Evolutionary conservation across 2,113 vertebrate species (phyloP).

Genomic region (Amphilophus citrinellus): DNA sequence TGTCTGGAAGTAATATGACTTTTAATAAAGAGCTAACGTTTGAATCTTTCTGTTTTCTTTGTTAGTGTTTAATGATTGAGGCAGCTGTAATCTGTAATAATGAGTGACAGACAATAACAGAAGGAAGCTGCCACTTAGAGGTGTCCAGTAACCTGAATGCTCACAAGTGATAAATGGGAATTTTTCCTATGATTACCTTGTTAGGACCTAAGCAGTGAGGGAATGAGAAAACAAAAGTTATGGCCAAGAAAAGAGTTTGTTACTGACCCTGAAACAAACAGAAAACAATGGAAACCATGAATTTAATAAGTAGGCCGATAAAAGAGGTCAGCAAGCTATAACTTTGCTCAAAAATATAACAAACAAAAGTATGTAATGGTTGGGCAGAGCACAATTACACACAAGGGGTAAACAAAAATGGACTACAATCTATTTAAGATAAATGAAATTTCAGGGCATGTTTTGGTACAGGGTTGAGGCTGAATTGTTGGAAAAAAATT

Average conservation of each 20-base stretch:
- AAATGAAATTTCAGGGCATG: background rate
- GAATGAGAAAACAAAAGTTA: background rate
- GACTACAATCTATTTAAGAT: background rate
- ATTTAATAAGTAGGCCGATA: background rate
- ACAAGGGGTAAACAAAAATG: background rate
- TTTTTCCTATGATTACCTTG: background rate
- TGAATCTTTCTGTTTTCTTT: background rate
- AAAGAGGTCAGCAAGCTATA: background rate
- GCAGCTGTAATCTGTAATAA: background rate
- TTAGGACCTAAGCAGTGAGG: background rate
- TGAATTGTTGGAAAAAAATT: background rate
- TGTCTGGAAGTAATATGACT: background rate
- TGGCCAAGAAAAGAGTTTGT: background rate
- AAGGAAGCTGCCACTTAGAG: background rate
- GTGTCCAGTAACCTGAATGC: background rate
- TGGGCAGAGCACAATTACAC: background rate
- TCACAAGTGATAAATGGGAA: background rate
- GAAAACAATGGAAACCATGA: background rate
- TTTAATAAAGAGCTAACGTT: background rate
- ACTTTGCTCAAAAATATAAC: background rate
- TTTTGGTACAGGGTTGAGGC: background rate
- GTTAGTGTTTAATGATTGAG: background rate
- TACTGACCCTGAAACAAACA: background rate
- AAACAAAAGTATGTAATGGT: background rate
- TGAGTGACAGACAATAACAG: background rate